Base-by-base conservation (phyloP, 2,888 invertebrate genomes). In the Hecatera dysodea region DNA sequence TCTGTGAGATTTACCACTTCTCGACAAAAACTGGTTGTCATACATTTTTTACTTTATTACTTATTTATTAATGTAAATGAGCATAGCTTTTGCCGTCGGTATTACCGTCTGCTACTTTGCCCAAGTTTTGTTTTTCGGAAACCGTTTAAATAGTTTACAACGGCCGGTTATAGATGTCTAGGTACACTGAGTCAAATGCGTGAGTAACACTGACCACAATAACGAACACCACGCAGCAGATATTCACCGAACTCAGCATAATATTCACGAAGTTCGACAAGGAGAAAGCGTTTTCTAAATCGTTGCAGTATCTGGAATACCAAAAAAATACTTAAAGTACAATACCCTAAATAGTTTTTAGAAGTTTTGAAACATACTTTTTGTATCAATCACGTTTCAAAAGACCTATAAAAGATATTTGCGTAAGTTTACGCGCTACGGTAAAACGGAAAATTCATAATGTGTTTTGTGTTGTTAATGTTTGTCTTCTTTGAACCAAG, bases 161-260 rank as follows among this genome's bases (percentile, higher is more conserved):
- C 53, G 27, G 36, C 52, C 33, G n/a, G 33, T 62, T 39, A 56
- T 22, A 66, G 61, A 67, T 57, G 62, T 75, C 62, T 59, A 59
- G 44, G 57, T 55, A 44, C 22, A 65, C 22, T 66, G 50, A 77
- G 68, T 80, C 15, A 52, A 77, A 69, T 52, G 29, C 63, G 44
- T 78, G 67, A 44, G 29, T 11, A 57, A 57, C 85, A 90, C 93
- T 67, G 79, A 95, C 95, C 89, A 95, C 92, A 78, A 94, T 94
- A 17, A 93, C 93, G 75, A 96, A 96, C 8, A 94, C 92, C 15
- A 95, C 95, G 67, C 95, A 95, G 88, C 95, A 96, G 65, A 95
- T 95, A 78, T 95, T 95, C 0, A 94, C 86, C 0, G 95, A 95
- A 75, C 96, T 95, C 71, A 96, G 86, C 29, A 94, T 89, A 62